phyloP scores from a whole-genome alignment of 2,797 vertebrate genomes.

The Ceryle rudis region DNA sequence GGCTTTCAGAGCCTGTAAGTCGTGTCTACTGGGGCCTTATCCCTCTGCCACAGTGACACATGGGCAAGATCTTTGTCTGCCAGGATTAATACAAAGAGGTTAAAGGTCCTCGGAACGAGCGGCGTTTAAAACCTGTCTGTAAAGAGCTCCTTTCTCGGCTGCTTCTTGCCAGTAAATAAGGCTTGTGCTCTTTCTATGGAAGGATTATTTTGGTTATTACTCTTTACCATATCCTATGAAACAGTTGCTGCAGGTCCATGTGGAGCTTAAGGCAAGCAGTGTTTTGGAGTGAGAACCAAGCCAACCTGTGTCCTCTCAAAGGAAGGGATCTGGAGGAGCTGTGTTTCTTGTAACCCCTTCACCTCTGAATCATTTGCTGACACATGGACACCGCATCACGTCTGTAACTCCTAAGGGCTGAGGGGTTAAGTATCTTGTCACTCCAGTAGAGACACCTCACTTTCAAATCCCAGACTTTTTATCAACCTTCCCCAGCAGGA shows the following conservation, averaged over 20 bases:
- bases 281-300: not conserved
- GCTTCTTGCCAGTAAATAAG: not conserved
- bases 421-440: conserved; percentile 49
- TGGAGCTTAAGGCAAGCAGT: not conserved
- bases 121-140: not conserved
- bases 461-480: not conserved
- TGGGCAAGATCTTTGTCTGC: not conserved
- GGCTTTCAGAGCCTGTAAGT: not conserved
- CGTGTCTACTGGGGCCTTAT: not conserved
- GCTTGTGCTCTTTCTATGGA: not conserved
- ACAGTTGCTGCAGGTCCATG: not conserved
- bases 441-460: not conserved
- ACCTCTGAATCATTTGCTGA: conserved; percentile 24
- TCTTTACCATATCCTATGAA: not conserved
- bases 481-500: not conserved
- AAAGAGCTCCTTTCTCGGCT: not conserved
- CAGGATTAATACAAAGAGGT: not conserved
- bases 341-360: conserved; percentile 11
- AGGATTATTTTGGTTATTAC: not conserved
- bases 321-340: not conserved
- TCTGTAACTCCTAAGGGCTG: not conserved
- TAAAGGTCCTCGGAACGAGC: not conserved
- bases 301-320: conserved; percentile 1
- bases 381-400: not conserved
- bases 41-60: not conserved